These are phyloP conservation scores for Hirudinaria manillensis DNA, from an alignment of 2,888 invertebrate genomes.

Conservation along the genomic window DNA sequence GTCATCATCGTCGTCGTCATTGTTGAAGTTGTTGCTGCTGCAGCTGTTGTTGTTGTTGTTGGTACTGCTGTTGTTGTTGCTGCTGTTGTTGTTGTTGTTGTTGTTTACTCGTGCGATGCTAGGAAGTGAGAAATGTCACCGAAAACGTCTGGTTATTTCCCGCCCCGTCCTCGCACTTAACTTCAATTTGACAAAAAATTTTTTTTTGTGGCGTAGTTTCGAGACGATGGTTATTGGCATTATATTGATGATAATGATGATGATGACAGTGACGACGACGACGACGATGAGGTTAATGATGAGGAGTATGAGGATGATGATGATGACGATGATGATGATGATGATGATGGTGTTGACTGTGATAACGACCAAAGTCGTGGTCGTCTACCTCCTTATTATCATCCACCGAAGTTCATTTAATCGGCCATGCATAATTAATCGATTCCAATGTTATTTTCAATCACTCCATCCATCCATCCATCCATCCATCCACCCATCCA, in stretches of 20 bases:
- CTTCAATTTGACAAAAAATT: neutral
- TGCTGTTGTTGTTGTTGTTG: no score
- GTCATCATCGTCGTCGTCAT: no score
- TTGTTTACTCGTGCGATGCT: no score
- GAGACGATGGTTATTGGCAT: neutral
- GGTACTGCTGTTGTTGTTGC: no score
- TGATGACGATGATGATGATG: conserved; percentile 8
- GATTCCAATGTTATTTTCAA: neutral
- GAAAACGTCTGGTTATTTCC: no score
- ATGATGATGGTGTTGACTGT: neutral
- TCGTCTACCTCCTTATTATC: neutral
- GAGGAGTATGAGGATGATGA: conserved; percentile 20
- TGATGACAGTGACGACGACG: neutral
- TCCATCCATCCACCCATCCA: no score
- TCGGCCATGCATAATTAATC: neutral
- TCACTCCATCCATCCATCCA: neutral
- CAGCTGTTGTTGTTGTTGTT: no score
- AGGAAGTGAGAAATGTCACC: no score
- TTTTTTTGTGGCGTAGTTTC: neutral
- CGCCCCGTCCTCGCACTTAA: no score
- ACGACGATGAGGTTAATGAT: neutral
- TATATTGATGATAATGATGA: neutral
- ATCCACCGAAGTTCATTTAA: no score
- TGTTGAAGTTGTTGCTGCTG: no score
- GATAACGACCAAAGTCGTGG: neutral